Base-by-base conservation (phyloP, 2,888 invertebrate species). In the Parasteatoda lunata region DNA sequence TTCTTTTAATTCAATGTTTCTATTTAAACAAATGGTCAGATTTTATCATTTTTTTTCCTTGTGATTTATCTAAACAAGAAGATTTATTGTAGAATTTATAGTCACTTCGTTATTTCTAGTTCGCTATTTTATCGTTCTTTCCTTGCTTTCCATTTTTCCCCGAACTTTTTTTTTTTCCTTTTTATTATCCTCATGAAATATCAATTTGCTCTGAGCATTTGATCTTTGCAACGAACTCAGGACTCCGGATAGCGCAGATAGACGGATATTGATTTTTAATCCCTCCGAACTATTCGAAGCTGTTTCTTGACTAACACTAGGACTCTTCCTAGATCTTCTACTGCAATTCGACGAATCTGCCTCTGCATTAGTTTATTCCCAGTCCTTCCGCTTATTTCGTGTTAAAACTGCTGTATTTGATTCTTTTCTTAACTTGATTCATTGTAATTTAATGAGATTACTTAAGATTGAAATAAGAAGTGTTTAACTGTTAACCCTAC, bases 241-340 rank as follows among this genome's bases (percentile, higher is more conserved):
- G 65, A 76, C 8, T 65, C 49, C 49, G 11, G 49, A 15, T 49
- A 15, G 51, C 11, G 30, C 15, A 59, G 51, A 49, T 45, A 45
- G 9, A 47, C 70, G 11, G n/a, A 76, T 76, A 82, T 75, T 70
- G 76, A 76, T 76, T 82, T 64, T 82, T 64, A 75, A 73, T 81
- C 68, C 75, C 13, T 15, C 51, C 68, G 59, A 52, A 3, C 64
- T 48, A 52, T 15, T 54, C n/a, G 15, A 64, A 51, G 66, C 65
- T 73, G 66, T 66, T 72, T 80, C 66, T 72, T 73, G 66, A 73
- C 65, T 51, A 71, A 80, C 78, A 52, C 68, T n/a, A 30, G 66
- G 54, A 47, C 51, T n/a, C 30, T 7, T n/a, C 11, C 5, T 13
- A 73, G 48, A 7, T 59, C 69, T 30, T 30, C 30, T 30, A 30